Evolutionary conservation across 2,797 vertebrate species (phyloP), one percentile per base, ranked within the genome.

Genomic region (Gobionotothen gibberifrons): DNA sequence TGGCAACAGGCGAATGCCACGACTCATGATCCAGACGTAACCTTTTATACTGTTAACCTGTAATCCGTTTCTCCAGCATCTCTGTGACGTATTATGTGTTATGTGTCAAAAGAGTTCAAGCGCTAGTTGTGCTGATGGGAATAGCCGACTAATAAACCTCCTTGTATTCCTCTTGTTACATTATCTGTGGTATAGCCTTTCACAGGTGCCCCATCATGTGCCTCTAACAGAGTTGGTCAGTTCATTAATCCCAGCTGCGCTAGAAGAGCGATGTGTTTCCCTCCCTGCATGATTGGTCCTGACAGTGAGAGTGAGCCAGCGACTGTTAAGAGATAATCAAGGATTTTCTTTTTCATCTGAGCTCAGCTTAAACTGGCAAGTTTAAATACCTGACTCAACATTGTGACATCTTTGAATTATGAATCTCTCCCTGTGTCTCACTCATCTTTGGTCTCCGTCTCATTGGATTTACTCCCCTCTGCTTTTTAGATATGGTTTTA

Each of bases 181-280:
- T 82, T 83, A 87, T 85, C 77, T 79, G 62, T 46, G 60, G 43
- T 70, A 76, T 70, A 76, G 60, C 56, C 72, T 32, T 56, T 81
- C 29, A 0, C 61, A 69, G 77, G 69, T 81, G 59, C 80, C 79
- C 72, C 57, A 55, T 68, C n/a, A 17, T 75, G 68, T 67, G 56
- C 77, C 78, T 73, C 72, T 81, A 81, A 87, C 74, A 78, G 64
- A 75, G 68, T 81, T 74, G 86, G 86, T 83, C 87, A 92, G 84
- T 74, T 90, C 81, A 89, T 89, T 85, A 83, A 89, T 90, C 78
- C 82, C 76, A 90, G 82, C 76, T 85, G 82, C 81, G 79, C 81
- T 9, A 70, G 65, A 89, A 87, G 78, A 91, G 87, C 78, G 76
- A 60, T 46, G 56, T 70, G 88, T 86, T 81, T 74, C 76, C 78